phyloP scores from a whole-genome alignment of 2,888 invertebrate species.

The Aethes cnicana region DNA sequence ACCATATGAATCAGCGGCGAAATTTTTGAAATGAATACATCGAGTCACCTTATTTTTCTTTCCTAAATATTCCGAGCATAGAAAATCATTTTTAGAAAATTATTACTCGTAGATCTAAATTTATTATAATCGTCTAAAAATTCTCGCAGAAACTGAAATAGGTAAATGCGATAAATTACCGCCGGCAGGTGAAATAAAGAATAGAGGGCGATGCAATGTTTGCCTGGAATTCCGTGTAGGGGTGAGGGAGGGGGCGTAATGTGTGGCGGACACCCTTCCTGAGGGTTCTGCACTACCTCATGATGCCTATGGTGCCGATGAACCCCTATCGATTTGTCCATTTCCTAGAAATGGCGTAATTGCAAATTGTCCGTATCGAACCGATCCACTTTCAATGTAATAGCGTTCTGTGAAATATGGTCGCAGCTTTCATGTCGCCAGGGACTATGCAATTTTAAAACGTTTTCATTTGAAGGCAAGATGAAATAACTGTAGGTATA shows the following conservation, averaged over 20 bases:
- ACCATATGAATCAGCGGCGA: too few relatives aligned
- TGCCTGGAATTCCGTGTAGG: constrained; percentile 66
- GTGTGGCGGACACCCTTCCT: constrained; percentile 68
- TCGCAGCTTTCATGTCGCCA: constrained; percentile 13
- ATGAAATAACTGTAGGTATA: constrained; percentile 22
- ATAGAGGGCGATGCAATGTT: constrained; percentile 59
- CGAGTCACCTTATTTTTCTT: too few relatives aligned
- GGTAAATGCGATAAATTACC: constrained; percentile 33
- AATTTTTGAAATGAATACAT: too few relatives aligned
- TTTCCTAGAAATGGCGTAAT: constrained; percentile 71
- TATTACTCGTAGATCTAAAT: constrained; percentile 16
- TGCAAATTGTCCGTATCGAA: constrained; percentile 53
- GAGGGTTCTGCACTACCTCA: constrained; percentile 65
- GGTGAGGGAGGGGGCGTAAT: constrained; percentile 63
- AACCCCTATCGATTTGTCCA: constrained; percentile 75
- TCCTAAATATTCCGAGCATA: too few relatives aligned
- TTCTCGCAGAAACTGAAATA: constrained; percentile 33
- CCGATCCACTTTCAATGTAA: constrained; percentile 16
- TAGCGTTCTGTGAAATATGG: constrained; percentile 29
- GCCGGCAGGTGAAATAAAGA: constrained; percentile 62
- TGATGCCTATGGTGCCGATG: constrained; percentile 77
- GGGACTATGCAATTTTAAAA: constrained; percentile 27
- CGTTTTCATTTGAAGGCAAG: constrained; percentile 8
- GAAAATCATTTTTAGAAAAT: constrained; percentile 7
- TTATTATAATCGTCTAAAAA: constrained; percentile 26